Conservation (phyloP, 2,797 vertebrate species). For the Alauda arvensis region DNA sequence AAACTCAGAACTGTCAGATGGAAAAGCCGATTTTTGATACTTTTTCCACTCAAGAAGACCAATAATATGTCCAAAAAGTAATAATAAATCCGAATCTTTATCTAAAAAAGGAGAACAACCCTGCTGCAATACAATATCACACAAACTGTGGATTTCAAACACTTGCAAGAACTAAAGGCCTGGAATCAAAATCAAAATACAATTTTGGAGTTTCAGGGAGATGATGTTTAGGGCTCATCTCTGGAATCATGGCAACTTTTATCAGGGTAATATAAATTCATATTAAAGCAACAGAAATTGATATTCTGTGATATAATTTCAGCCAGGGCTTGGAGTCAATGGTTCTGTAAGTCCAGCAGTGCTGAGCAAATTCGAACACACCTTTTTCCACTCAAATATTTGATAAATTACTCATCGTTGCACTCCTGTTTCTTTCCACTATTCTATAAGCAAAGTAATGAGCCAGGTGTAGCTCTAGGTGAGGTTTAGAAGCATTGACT, state of each 20-base stretch:
- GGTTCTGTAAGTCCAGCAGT: neutral
- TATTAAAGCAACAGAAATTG: neutral
- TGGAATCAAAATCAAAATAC: neutral
- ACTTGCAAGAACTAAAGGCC: neutral
- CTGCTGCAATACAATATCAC: neutral
- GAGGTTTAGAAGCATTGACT: rapidly evolving
- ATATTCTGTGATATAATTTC: neutral
- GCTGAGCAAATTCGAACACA: neutral
- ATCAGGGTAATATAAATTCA: neutral
- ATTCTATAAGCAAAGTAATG: rapidly evolving
- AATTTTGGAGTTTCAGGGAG: neutral
- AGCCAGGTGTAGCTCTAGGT: rapidly evolving
- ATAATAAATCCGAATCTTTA: neutral
- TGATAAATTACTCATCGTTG: neutral
- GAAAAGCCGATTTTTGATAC: neutral
- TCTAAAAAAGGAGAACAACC: neutral
- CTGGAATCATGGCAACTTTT: neutral
- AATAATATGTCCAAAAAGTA: rapidly evolving
- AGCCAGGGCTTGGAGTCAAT: neutral
- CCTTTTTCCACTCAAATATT: neutral
- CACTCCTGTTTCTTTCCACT: neutral
- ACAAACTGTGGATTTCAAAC: neutral
- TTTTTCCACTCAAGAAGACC: neutral
- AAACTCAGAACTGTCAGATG: neutral
- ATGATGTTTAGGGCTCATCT: neutral